Evolutionary conservation across 92 coral and sea anemone species (phyloP).

Genomic region (Bergia sp.): DNA sequence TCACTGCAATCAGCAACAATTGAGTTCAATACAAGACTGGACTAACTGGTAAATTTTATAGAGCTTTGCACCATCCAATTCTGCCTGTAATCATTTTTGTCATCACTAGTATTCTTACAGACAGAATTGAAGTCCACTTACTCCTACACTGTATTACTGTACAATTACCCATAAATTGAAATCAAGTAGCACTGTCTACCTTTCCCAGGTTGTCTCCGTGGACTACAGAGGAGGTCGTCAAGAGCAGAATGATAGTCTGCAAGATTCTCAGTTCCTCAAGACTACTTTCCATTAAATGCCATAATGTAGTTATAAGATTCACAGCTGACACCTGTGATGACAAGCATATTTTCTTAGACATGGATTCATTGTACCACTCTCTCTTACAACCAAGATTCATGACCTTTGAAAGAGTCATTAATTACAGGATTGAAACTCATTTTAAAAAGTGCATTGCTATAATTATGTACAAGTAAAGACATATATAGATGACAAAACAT

Average conservation of each 20-base stretch:
- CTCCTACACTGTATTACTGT: no score
- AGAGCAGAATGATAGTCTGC: conserved; percentile 84
- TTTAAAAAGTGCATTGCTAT: not conserved
- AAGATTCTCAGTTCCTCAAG: conserved; percentile 91
- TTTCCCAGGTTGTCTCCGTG: conserved; percentile 92
- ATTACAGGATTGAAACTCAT: not conserved
- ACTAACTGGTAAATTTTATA: no score
- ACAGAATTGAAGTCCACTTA: no score
- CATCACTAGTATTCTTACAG: no score
- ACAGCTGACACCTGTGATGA: conserved; percentile 73
- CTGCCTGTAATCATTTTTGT: no score
- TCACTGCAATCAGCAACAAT: no score
- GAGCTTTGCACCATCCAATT: no score
- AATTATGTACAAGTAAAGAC: not conserved
- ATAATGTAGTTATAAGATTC: conserved; percentile 79
- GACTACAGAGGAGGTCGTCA: conserved; percentile 90
- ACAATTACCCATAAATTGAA: not conserved
- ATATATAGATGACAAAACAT: not conserved
- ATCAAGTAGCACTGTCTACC: conserved; percentile 48
- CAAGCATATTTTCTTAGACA: not conserved
- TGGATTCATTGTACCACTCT: no score
- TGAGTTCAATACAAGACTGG: no score
- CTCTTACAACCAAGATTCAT: not conserved
- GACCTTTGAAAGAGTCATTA: not conserved
- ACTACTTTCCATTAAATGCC: conserved; percentile 97